These are phyloP conservation scores for Rhizomys pruinosus DNA, from an alignment of 2,113 vertebrate species.

Conservation along the genomic window DNA sequence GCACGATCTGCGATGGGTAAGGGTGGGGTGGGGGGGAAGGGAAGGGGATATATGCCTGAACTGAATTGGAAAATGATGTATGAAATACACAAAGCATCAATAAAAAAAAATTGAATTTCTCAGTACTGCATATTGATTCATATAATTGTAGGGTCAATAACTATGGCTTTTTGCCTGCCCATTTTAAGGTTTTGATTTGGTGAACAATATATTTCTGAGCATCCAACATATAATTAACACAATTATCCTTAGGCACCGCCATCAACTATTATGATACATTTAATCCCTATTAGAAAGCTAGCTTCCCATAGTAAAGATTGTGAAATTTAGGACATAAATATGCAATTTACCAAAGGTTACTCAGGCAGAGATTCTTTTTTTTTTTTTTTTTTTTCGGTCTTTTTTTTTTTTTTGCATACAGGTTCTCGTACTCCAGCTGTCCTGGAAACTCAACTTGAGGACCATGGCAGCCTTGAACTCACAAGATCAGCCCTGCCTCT, in stretches of 20 bases:
- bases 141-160: not conserved
- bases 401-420: no score
- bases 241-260: not conserved
- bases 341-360: not conserved
- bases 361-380: not conserved
- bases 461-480: no score
- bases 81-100: no score
- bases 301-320: not conserved
- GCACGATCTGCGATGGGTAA: no score
- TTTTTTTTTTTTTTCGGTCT: no score
- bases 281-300: not conserved
- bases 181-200: conserved; percentile 31
- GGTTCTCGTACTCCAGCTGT: no score
- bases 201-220: not conserved
- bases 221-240: conserved; percentile 6
- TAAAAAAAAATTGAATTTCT: no score
- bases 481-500: no score
- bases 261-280: not conserved
- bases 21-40: no score
- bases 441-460: no score
- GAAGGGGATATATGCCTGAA: no score
- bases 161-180: not conserved
- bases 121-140: not conserved
- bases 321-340: not conserved
- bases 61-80: no score